Base-by-base conservation (phyloP, 2,888 invertebrate genomes). In the Caenorhabditis japonica region DNA sequence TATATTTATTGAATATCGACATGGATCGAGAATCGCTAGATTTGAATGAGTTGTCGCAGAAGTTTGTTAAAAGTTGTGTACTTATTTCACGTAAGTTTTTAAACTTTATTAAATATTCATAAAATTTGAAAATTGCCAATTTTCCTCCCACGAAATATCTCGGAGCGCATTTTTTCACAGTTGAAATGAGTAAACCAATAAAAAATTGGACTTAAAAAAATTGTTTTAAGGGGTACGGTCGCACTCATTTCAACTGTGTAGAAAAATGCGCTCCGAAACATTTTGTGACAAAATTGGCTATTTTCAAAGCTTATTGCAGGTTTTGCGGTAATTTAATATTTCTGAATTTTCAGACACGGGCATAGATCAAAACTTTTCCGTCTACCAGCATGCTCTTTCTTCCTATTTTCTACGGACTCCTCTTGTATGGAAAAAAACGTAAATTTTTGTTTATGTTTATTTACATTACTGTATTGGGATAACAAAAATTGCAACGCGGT, bases 301-400 rank as follows among this genome's bases (percentile, higher is more conserved):
- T n/a, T n/a, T n/a, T n/a, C n/a, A n/a, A n/a, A n/a, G n/a, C n/a
- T n/a, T n/a, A n/a, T n/a, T n/a, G n/a, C n/a, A n/a, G n/a, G n/a
- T n/a, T n/a, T n/a, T n/a, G n/a, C n/a, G 30, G 10, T 30, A 30
- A 30, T 30, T 30, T 10, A 30, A 30, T 10, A n/a, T 25, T 47
- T 34, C 23, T 19, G 2, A 19, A 30, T 27, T 47, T 60, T 21
- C 59, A 81, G 81, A 70, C 56, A 69, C 70, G 39, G 80, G 80
- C 33, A 73, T 62, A 3, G 82, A 80, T 33, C 47, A 76, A 13
- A 47, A 64, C 1, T 76, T 77, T 52, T 66, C 70, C 4, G 72
- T 76, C 10, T 82, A 80, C 51, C 77, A 78, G 27, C 78, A 82
- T 33, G 79, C 82, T 3, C 49, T 82, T 13, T 34, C 71, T 21